phyloP scores from a whole-genome alignment of 2,888 invertebrate species.

The Platynereis dumerilii region DNA sequence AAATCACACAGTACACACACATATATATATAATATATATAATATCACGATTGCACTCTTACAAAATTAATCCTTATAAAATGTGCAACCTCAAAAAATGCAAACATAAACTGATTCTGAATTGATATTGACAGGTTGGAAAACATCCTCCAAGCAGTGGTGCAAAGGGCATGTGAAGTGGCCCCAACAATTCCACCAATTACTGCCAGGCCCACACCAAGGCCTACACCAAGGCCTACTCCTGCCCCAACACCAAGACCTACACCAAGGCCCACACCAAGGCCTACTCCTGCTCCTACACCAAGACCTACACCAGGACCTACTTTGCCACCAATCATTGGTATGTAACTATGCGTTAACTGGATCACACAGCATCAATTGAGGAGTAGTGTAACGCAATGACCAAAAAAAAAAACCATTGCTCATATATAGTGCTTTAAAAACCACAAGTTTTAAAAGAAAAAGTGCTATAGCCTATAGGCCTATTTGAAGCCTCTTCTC shows the following conservation, averaged over 20 bases:
- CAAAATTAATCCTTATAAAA: too few species aligned
- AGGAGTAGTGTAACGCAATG: not conserved
- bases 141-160: constrained; percentile 14
- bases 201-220: too few species aligned
- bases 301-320: constrained; percentile 15
- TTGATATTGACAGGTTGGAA: not conserved
- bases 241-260: constrained; percentile 3
- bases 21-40: too few species aligned
- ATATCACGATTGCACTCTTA: too few species aligned
- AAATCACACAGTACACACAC: too few species aligned
- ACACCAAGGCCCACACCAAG: constrained; percentile 11
- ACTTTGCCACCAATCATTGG: constrained; percentile 6
- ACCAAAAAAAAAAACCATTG: too few species aligned
- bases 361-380: not conserved
- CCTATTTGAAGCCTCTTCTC: too few species aligned
- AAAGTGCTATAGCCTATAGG: too few species aligned
- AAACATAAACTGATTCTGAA: too few species aligned
- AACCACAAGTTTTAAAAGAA: too few species aligned
- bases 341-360: constrained; percentile 6
- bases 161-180: constrained; percentile 4
- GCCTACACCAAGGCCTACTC: not conserved
- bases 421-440: too few species aligned
- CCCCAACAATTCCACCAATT: not conserved
- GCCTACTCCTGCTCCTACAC: constrained; percentile 9
- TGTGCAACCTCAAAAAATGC: too few species aligned